A percentile compares a stretch with the other conserved stretches of the same genome.
phyloP scores from a whole-genome alignment of 2,888 invertebrate species.

The Mesorhabditis sp. region DNA sequence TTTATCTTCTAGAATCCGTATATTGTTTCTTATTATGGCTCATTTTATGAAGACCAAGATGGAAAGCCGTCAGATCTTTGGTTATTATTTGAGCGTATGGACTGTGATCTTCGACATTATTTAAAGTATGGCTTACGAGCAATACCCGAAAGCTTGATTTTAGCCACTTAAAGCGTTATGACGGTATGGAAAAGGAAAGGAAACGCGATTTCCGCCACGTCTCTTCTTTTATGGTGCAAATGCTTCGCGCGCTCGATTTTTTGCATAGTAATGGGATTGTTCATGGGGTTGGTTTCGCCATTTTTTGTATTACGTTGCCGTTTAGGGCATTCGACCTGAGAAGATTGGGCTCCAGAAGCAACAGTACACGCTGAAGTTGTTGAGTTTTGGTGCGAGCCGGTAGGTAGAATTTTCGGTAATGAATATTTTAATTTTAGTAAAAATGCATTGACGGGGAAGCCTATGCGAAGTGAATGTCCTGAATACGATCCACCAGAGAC shows the following conservation, averaged over 20 bases:
- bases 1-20: background rate
- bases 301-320: background rate
- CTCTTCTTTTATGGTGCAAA: background rate
- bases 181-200: background rate
- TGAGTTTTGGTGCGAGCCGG: background rate
- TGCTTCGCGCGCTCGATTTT: slow-evolving; percentile 2
- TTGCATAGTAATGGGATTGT: background rate
- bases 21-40: background rate
- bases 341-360: background rate
- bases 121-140: background rate
- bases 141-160: background rate
- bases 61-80: background rate
- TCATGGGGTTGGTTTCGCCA: background rate
- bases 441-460: background rate
- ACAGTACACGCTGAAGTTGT: background rate
- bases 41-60: background rate
- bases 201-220: background rate
- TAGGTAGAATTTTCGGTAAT: background rate
- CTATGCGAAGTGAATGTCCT: background rate
- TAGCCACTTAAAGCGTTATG: background rate
- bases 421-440: background rate
- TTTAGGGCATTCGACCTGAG: background rate
- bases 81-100: background rate
- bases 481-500: background rate
- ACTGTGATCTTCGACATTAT: background rate